A percentile compares a stretch with the other conserved stretches of the same genome.
Evolutionary conservation across 2,113 vertebrate species (phyloP).

Genomic region (Nansenia antarctica): DNA sequence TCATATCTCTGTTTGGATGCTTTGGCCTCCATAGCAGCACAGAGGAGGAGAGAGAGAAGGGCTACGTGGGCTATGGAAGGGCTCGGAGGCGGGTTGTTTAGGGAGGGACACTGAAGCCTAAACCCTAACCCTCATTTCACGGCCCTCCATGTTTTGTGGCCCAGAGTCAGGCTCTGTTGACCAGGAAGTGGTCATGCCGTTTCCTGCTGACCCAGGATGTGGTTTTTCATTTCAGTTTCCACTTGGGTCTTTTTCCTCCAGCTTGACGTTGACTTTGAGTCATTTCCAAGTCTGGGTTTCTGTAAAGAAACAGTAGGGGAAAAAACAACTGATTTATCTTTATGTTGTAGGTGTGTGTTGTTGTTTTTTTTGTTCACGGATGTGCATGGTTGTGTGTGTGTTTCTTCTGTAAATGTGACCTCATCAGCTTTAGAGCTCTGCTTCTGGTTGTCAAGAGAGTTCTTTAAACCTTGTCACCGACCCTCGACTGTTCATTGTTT

Average conservation of each 20-base stretch:
- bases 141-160: background rate
- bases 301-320: background rate
- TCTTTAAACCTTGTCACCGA: too few relatives aligned
- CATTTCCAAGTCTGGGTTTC: conserved; percentile 2
- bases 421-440: too few relatives aligned
- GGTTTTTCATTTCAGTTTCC: conserved; percentile 6
- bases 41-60: conserved; percentile 1
- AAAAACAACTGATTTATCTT: background rate
- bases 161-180: background rate
- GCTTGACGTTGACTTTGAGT: conserved; percentile 17
- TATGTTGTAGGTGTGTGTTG: background rate
- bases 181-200: background rate
- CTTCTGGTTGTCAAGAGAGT: too few relatives aligned
- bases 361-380: background rate
- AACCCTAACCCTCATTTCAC: conserved; percentile 5
- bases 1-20: conserved; percentile 4
- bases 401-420: background rate
- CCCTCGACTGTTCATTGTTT: too few relatives aligned
- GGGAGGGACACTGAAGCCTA: background rate
- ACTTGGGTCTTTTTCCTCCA: conserved; percentile 20
- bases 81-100: conserved; percentile 11
- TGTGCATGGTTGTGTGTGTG: conserved; percentile 10
- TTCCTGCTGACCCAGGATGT: conserved; percentile 45
- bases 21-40: conserved; percentile 20
- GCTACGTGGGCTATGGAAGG: background rate